Conservation (phyloP, 2,113 vertebrate species). For the Propithecus coquereli region DNA sequence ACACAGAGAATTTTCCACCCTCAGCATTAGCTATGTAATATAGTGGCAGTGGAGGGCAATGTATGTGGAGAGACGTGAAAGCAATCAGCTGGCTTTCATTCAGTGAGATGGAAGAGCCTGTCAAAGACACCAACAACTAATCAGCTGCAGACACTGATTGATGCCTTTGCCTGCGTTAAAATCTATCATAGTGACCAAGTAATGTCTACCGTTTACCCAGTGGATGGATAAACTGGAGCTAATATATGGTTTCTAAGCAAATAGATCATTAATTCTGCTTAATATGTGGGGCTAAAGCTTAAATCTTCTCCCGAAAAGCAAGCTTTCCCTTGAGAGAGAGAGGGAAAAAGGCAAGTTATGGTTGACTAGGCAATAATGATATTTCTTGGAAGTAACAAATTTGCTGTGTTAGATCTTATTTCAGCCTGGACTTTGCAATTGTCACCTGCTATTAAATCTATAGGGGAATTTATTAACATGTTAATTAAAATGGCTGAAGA, state of each 20-base stretch:
- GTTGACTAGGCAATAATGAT: slow-evolving; percentile 68
- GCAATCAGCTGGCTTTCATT: slow-evolving; percentile 93
- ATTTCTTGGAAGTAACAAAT: slow-evolving; percentile 77
- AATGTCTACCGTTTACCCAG: slow-evolving; percentile 84
- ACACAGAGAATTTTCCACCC: slow-evolving; percentile 83
- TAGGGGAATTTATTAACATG: slow-evolving; percentile 84
- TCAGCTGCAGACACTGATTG: slow-evolving; percentile 90
- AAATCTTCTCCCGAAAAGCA: slow-evolving; percentile 81
- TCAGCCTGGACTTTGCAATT: slow-evolving; percentile 75
- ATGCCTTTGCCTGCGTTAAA: slow-evolving; percentile 88
- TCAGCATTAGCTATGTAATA: slow-evolving; percentile 85
- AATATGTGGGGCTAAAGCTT: slow-evolving; percentile 83
- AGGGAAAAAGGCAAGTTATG: neutral
- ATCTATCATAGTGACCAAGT: slow-evolving; percentile 91
- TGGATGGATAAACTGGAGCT: slow-evolving; percentile 89
- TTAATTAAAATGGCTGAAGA: slow-evolving; percentile 85
- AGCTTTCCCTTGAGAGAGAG: slow-evolving; percentile 56
- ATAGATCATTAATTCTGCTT: slow-evolving; percentile 93
- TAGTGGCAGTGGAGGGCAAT: slow-evolving; percentile 85
- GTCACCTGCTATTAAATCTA: slow-evolving; percentile 82
- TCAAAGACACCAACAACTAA: slow-evolving; percentile 94
- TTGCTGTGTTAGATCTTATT: slow-evolving; percentile 76
- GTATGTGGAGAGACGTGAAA: slow-evolving; percentile 86
- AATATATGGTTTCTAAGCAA: slow-evolving; percentile 90
- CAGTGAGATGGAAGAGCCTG: slow-evolving; percentile 90